Evolutionary conservation across 2,888 invertebrate species (phyloP).

Genomic region (Drosophila subquinaria): DNA sequence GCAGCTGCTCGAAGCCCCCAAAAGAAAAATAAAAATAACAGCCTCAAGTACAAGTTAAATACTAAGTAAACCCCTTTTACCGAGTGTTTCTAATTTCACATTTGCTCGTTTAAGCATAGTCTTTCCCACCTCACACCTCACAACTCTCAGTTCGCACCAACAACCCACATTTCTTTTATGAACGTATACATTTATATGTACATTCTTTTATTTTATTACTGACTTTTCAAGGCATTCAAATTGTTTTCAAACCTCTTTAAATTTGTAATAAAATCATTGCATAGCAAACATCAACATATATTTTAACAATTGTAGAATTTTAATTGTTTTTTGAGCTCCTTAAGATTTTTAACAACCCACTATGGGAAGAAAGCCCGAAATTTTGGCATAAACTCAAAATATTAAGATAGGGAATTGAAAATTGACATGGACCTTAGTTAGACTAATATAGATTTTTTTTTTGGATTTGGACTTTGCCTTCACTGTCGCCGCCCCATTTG

Average conservation of each 20-base stretch:
- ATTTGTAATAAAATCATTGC: constrained; percentile 3
- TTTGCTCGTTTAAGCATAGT: constrained; percentile 33
- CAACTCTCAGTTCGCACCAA: neutral
- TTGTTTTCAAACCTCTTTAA: neutral
- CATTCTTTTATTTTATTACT: constrained; percentile 13
- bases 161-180: neutral
- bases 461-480: too few species aligned
- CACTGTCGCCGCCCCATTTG: too few species aligned
- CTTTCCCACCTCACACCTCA: neutral
- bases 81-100: constrained; percentile 54
- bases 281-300: neutral
- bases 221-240: constrained; percentile 4
- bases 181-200: constrained; percentile 8
- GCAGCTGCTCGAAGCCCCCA: constrained; percentile 27
- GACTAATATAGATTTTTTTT: too few species aligned
- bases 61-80: constrained; percentile 27
- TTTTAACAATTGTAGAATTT: neutral
- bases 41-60: constrained; percentile 44
- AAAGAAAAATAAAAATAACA: neutral
- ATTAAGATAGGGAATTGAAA: too few species aligned
- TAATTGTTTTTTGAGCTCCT: neutral
- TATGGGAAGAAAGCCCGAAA: too few species aligned
- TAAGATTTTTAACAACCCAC: neutral
- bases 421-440: too few species aligned
- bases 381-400: too few species aligned